Evolutionary conservation across 1,140 invertebrate species (phyloP).

Genomic region (Aradophagus sp.): DNA sequence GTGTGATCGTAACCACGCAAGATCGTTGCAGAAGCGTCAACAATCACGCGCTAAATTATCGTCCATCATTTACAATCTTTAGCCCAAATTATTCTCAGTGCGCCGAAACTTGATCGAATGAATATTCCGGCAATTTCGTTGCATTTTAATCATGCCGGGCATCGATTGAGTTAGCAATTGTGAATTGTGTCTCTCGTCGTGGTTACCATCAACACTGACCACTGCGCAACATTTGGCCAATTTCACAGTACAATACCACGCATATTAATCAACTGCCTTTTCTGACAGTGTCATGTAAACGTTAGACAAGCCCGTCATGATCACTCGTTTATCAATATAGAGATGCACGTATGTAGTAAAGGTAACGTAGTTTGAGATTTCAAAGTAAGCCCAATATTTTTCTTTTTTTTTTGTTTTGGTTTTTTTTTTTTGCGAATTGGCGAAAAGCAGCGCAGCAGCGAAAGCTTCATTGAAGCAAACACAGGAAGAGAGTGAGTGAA

Average conservation of each 20-base stretch:
- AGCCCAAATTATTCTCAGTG: constrained; percentile 15
- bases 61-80: constrained; percentile 13
- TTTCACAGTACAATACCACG: constrained; percentile 58
- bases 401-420: too few relatives aligned
- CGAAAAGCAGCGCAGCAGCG: constrained; percentile 74
- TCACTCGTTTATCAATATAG: constrained; percentile 40
- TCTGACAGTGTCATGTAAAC: constrained; percentile 30
- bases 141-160: constrained; percentile 25
- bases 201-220: constrained; percentile 61
- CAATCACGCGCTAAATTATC: constrained; percentile 4
- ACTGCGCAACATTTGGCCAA: constrained; percentile 74
- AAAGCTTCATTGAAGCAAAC: constrained; percentile 71
- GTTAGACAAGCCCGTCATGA: constrained; percentile 40
- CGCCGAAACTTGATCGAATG: constrained; percentile 14
- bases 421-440: constrained; percentile 70
- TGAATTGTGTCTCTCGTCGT: constrained; percentile 44
- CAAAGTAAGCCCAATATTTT: constrained; percentile 63
- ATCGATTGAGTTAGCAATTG: constrained; percentile 36
- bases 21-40: not conserved
- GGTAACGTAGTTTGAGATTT: constrained; percentile 54
- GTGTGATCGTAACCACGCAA: constrained; percentile 28
- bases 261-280: constrained; percentile 50
- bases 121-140: constrained; percentile 19
- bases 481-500: constrained; percentile 66
- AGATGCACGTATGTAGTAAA: constrained; percentile 50